phyloP scores from a whole-genome alignment of 1,140 invertebrate species.

The Harpegnathos saltator region DNA sequence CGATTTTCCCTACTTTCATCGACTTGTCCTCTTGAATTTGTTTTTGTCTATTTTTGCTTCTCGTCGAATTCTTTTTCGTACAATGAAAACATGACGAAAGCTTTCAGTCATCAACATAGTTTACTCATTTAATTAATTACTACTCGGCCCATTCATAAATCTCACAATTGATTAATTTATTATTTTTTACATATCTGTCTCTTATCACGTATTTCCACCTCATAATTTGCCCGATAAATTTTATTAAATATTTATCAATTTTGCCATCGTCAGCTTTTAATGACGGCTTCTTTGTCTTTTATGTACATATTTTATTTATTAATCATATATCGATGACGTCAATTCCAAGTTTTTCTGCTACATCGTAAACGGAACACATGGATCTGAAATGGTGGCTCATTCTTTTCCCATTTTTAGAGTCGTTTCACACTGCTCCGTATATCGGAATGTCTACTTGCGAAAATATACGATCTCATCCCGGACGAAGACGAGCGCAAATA shows the following conservation, averaged over 20 bases:
- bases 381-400: background rate
- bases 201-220: no score
- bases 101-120: no score
- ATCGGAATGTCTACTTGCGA: slow-evolving; percentile 6
- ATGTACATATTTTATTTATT: background rate
- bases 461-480: slow-evolving; percentile 38
- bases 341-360: background rate
- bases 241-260: no score
- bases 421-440: background rate
- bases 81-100: background rate
- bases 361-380: background rate
- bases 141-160: no score
- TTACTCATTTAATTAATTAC: no score
- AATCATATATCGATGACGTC: background rate
- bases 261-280: no score
- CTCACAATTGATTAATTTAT: no score
- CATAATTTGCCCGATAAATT: no score
- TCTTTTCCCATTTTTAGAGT: slow-evolving; percentile 22
- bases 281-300: no score
- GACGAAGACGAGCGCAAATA: slow-evolving; percentile 45
- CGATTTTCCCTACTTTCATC: background rate
- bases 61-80: background rate
- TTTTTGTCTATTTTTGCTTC: background rate
- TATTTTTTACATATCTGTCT: no score
- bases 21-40: no score